These are phyloP conservation scores for Sinocyclocheilus maitianheensis DNA, from an alignment of 2,113 vertebrate species.

Conservation along the genomic window DNA sequence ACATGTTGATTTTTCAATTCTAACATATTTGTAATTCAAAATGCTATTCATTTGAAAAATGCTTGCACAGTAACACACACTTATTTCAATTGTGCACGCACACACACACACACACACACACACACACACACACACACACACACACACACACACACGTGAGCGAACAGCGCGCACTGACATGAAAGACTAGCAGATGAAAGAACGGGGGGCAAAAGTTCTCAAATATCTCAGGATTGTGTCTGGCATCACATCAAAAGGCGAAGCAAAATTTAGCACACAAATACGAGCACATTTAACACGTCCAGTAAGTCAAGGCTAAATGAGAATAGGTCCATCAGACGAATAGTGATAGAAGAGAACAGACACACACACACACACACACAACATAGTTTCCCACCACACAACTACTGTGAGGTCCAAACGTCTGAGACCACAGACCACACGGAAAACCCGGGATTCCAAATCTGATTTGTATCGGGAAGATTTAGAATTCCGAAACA, in stretches of 20 bases:
- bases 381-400: constrained; percentile 30
- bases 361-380: constrained; percentile 33
- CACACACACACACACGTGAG: constrained; percentile 20
- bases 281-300: constrained; percentile 41
- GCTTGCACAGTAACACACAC: background rate
- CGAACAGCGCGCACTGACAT: constrained; percentile 42
- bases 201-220: constrained; percentile 64
- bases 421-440: background rate
- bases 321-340: constrained; percentile 53
- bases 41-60: background rate
- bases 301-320: constrained; percentile 50
- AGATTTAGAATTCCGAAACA: background rate
- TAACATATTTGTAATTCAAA: background rate
- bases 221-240: constrained; percentile 61
- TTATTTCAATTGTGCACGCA: background rate
- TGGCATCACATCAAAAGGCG: constrained; percentile 71
- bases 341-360: constrained; percentile 34
- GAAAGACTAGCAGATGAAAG: constrained; percentile 54
- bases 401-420: constrained; percentile 1
- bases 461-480: background rate
- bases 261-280: constrained; percentile 55
- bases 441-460: background rate
- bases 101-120: background rate
- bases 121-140: background rate
- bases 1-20: background rate